Conservation (phyloP, 1,140 invertebrate genomes). For the Bombyx mori region ASM3026992v2 NC_085112.1:13003001-13003500, state of each 20-base stretch:
- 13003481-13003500: too few relatives aligned
- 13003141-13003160: neutral
- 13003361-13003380: too few relatives aligned
- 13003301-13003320: constrained; percentile 28
- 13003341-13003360: constrained; percentile 7
- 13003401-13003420: too few relatives aligned
- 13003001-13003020: too few relatives aligned
- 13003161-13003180: constrained; percentile 48
- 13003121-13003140: neutral
- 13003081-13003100: too few relatives aligned
- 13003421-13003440: too few relatives aligned
- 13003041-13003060: too few relatives aligned
- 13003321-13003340: constrained; percentile 42
- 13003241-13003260: constrained; percentile 38
- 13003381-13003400: too few relatives aligned
- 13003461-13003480: too few relatives aligned
- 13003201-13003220: constrained; percentile 78
- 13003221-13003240: constrained; percentile 76
- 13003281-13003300: constrained; percentile 25
- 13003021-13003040: too few relatives aligned
- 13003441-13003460: too few relatives aligned
- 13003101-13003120: neutral
- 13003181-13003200: constrained; percentile 75
- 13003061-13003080: too few relatives aligned
- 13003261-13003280: constrained; percentile 29